These are phyloP conservation scores for Smittia aterrima DNA, from an alignment of 2,888 invertebrate species.

Conservation along the genomic window DNA sequence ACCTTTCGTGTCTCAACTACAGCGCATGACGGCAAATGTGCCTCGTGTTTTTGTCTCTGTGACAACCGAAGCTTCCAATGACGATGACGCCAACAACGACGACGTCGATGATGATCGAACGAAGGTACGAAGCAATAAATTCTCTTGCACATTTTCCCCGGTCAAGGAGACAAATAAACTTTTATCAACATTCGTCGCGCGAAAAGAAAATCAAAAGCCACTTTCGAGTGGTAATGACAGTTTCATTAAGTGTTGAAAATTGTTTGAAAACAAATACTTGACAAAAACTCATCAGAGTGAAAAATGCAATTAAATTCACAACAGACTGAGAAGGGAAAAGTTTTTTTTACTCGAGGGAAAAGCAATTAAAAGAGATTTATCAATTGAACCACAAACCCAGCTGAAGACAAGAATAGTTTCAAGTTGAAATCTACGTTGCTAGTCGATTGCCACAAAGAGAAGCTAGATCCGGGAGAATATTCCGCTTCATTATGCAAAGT, in stretches of 20 bases:
- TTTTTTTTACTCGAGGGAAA: not conserved
- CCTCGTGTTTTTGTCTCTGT: constrained; percentile 18
- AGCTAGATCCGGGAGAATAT: not conserved
- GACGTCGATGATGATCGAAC: not conserved
- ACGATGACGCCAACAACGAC: constrained; percentile 3
- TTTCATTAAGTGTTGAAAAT: not conserved
- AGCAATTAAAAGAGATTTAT: not conserved
- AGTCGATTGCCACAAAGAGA: not conserved
- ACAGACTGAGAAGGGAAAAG: not conserved
- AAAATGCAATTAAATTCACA: not conserved
- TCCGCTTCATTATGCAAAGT: not conserved
- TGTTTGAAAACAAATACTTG: not conserved
- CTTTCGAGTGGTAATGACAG: not conserved
- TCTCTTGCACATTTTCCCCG: not conserved
- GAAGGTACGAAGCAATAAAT: not conserved
- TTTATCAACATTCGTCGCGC: not conserved
- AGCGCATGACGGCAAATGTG: constrained; percentile 31
- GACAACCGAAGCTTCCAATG: not conserved
- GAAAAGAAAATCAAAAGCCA: not conserved
- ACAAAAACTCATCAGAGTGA: not conserved
- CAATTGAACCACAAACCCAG: not conserved
- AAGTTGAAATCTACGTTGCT: too few species aligned
- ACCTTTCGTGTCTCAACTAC: constrained; percentile 4
- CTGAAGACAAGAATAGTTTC: not conserved
- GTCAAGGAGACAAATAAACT: not conserved